A percentile compares a stretch with the other conserved stretches of the same genome.
Evolutionary conservation across 2,888 invertebrate species (phyloP).

Genomic region (Phyllotreta cruciferae): DNA sequence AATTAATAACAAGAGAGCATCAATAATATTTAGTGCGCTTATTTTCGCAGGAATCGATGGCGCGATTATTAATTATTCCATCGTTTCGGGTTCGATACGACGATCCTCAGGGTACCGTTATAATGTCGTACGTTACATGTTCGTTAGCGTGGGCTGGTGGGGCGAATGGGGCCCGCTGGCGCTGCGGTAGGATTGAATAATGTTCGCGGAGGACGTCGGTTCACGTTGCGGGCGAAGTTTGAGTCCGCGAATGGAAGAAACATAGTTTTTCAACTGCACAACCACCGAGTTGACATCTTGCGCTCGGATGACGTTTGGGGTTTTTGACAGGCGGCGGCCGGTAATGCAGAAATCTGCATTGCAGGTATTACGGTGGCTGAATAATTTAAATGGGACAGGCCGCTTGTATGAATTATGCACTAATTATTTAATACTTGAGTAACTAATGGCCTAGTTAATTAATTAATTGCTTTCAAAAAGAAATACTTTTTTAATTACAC

Average conservation of each 20-base stretch:
- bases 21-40: conserved; percentile 13
- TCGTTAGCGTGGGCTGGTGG: neutral
- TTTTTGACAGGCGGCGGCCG: conserved; percentile 11
- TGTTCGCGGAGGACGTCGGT: neutral
- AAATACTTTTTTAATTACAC: too few species aligned
- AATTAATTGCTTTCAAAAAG: too few species aligned
- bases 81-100: neutral
- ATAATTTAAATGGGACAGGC: too few species aligned
- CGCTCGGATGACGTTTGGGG: conserved; percentile 18
- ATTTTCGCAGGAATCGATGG: too few species aligned
- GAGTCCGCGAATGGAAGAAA: conserved; percentile 17
- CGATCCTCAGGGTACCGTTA: neutral
- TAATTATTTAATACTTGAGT: too few species aligned
- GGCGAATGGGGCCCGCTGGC: neutral
- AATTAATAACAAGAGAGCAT: conserved; percentile 15
- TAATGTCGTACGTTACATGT: neutral
- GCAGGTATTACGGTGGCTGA: too few species aligned
- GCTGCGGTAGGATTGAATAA: neutral
- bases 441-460: too few species aligned
- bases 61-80: neutral
- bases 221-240: neutral
- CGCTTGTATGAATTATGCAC: too few species aligned
- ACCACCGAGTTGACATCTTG: conserved; percentile 24
- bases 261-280: conserved; percentile 23
- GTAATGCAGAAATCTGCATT: too few species aligned